Conservation (phyloP, 35 echinoderm and acorn worm genomes). For the Apostichopus parvimensis region DNA sequence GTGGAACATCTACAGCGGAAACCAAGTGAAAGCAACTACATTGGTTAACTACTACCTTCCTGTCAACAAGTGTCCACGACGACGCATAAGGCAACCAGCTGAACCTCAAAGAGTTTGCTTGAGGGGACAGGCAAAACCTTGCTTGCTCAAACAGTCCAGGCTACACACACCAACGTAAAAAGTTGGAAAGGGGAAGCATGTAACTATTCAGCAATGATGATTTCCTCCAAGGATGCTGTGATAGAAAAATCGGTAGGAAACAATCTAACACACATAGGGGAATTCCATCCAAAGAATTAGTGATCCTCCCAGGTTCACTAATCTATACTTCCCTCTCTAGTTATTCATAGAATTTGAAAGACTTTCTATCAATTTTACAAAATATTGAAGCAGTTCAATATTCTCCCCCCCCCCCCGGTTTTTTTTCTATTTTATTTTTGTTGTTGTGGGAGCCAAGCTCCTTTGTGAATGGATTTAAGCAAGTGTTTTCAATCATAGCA, state of each 20-base stretch:
- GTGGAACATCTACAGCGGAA: too few species aligned
- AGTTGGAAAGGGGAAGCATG: not conserved
- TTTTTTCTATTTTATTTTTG: too few species aligned
- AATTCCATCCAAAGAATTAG: not conserved
- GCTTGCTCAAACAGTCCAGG: too few species aligned
- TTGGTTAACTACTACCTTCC: too few species aligned
- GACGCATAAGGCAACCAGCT: too few species aligned
- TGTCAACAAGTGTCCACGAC: too few species aligned
- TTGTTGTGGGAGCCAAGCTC: not conserved
- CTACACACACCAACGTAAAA: not conserved
- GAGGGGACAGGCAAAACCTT: too few species aligned
- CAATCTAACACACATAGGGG: not conserved
- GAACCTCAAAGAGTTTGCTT: too few species aligned
- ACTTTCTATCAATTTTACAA: not conserved
- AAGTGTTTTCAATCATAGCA: constrained; percentile 18
- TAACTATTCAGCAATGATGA: not conserved
- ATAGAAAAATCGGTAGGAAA: not conserved
- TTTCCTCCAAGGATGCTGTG: not conserved
- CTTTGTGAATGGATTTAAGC: constrained; percentile 10
- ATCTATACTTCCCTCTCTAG: not conserved
- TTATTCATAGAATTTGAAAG: not conserved
- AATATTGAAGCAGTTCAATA: not conserved
- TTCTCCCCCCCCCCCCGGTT: too few species aligned
- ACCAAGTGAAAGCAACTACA: too few species aligned
- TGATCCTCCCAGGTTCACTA: not conserved